Evolutionary conservation across 2,113 vertebrate species (phyloP), one percentile per base, ranked within the genome.

Genomic region (Xyliphius kryptos): DNA sequence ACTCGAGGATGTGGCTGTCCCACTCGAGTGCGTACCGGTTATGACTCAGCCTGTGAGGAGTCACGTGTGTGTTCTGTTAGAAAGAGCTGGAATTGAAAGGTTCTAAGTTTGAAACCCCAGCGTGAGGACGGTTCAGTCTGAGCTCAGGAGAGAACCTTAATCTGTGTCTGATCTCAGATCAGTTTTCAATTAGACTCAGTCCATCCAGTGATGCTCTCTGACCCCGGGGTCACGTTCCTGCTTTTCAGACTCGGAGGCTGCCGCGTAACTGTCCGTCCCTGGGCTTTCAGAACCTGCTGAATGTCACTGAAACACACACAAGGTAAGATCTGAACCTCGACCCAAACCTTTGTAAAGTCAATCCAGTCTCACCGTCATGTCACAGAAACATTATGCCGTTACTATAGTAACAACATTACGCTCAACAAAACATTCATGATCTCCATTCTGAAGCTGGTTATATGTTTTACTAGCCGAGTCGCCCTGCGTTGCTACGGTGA

Each of bases 261-360:
- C 74, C 73, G 55, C 69, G 75, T 49, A 81, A 66, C 9, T 37
- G 60, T 15, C 65, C 76, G n/a, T 59, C 36, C 2, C 78, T 83
- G 21, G 82, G 82, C 66, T 85, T 86, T 67, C 71, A 66, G 58
- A 82, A 87, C 70, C 68, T 87, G 36, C 76, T 88, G 26, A 60
- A 15, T 17, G 57, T 89, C 56, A 80, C 67, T 0, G 86, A 89
- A 73, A 86, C 68, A 1, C 79, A 84, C 58, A 88, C 85, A 46
- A 86, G 85, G 86, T 88, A 74, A 67, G 61, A 44, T 40, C 16
- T 2, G 40, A 10, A 46, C 43, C 43, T n/a, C 14, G 5, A 14
- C 43, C 13, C 43, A 14, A 13, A 6, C 14, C 43, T n/a, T n/a
- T n/a, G n/a, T n/a, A n/a, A n/a, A n/a, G n/a, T n/a, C 26, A 6